A percentile compares a stretch with the other conserved stretches of the same genome.
Evolutionary conservation across 2,113 vertebrate species (phyloP).

Genomic region (Anoura caudifer): DNA sequence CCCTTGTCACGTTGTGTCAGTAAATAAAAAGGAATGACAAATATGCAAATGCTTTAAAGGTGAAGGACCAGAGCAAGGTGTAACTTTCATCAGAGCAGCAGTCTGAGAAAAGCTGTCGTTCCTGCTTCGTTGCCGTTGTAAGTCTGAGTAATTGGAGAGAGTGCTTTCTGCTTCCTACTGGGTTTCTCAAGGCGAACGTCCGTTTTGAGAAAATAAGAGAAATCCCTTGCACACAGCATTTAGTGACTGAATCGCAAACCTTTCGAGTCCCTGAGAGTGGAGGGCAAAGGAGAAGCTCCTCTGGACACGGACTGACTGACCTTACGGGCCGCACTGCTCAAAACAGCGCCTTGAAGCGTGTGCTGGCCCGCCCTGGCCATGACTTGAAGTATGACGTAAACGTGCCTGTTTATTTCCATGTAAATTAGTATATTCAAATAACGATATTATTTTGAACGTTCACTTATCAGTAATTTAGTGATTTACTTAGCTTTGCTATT

Average conservation of each 20-base stretch:
- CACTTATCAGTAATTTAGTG: neutral
- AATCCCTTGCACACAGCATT: neutral
- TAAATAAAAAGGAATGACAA: neutral
- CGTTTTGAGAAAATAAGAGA: neutral
- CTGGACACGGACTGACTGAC: neutral
- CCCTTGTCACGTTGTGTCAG: neutral
- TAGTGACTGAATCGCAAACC: neutral
- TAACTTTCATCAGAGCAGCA: neutral
- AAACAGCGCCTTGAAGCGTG: neutral
- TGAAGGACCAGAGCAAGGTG: neutral
- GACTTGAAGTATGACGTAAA: neutral
- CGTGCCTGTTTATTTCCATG: neutral
- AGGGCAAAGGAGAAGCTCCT: neutral
- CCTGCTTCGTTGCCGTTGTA: neutral
- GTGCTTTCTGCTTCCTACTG: rapidly evolving
- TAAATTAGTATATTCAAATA: neutral
- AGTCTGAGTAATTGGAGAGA: neutral
- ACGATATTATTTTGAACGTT: neutral
- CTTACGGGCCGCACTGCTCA: neutral
- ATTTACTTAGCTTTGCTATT: neutral
- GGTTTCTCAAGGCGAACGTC: neutral
- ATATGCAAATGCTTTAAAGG: neutral
- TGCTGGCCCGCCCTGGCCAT: neutral
- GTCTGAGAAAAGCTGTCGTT: neutral
- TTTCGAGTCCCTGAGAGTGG: neutral